These are phyloP conservation scores for Pentamera pediparva DNA, from an alignment of 53 echinoderm and acorn worm species.

Conservation along the genomic window DNA sequence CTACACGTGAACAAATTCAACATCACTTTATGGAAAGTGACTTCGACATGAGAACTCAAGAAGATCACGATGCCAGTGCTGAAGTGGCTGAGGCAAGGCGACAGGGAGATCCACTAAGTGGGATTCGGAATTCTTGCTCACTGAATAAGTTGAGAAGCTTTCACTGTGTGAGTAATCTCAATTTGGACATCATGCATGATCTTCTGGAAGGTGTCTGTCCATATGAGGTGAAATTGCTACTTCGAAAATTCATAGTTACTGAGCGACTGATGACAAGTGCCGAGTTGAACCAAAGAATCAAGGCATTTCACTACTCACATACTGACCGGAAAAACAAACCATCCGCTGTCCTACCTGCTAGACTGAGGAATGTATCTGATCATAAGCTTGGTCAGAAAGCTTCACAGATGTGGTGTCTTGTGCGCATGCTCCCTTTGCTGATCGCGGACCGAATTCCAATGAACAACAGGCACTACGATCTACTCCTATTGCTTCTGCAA, in stretches of 20 bases:
- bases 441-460: conserved; percentile 46
- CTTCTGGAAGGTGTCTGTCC: conserved; percentile 55
- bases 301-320: conserved; percentile 37
- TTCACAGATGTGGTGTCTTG: conserved; percentile 57
- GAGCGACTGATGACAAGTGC: conserved; percentile 32
- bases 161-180: conserved; percentile 39
- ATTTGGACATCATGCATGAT: conserved; percentile 64
- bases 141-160: conserved; percentile 40
- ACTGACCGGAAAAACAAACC: conserved; percentile 59
- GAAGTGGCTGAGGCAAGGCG: conserved; percentile 12
- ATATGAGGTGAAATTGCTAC: conserved; percentile 52
- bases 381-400: conserved; percentile 68
- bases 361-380: conserved; percentile 44
- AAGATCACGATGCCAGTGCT: conserved; percentile 41
- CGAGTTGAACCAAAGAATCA: conserved; percentile 37
- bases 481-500: conserved; percentile 43
- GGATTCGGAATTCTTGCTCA: conserved; percentile 20
- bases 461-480: conserved; percentile 18
- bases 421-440: conserved; percentile 45
- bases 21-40: conserved; percentile 47
- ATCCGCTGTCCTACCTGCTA: neutral
- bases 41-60: conserved; percentile 48
- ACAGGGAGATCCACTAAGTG: conserved; percentile 42
- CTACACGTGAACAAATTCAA: conserved; percentile 31
- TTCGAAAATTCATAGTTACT: conserved; percentile 32